Evolutionary conservation across 2,888 invertebrate species (phyloP).

Genomic region (Brachylomia viminalis): DNA sequence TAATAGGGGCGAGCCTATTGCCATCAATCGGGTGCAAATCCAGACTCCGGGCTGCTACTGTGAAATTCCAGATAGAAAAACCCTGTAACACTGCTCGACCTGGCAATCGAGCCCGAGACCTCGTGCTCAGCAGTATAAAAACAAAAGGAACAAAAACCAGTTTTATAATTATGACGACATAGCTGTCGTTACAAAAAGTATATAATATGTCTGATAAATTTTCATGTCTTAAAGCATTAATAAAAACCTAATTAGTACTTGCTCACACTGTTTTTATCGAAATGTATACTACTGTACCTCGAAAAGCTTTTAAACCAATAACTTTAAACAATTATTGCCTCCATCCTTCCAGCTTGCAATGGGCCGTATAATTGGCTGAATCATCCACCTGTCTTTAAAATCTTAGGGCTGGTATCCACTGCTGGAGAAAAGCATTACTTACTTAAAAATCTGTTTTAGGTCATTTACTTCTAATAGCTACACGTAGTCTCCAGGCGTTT

Average conservation of each 20-base stretch:
- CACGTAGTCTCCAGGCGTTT: neutral
- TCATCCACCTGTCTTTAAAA: neutral
- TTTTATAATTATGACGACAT: neutral
- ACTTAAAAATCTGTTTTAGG: neutral
- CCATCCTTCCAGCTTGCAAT: neutral
- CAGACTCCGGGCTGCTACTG: too few species aligned
- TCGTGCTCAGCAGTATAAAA: neutral
- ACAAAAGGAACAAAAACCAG: neutral
- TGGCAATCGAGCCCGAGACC: neutral
- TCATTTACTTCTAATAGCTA: neutral
- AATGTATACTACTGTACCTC: neutral
- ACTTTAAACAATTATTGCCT: neutral
- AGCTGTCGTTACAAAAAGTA: neutral
- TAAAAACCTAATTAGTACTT: constrained; percentile 4
- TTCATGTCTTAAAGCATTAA: neutral
- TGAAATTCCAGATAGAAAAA: too few species aligned
- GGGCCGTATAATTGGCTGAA: neutral
- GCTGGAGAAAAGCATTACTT: neutral
- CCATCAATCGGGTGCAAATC: too few species aligned
- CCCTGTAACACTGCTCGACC: neutral
- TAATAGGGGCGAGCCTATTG: too few species aligned
- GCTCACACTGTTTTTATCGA: neutral
- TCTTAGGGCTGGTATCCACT: neutral
- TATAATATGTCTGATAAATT: too few species aligned
- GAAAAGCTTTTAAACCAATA: constrained; percentile 5